A percentile compares a stretch with the other conserved stretches of the same genome.
These are phyloP conservation scores for Euzophera pinguis DNA, from an alignment of 2,888 invertebrate genomes.

Conservation along the genomic window DNA sequence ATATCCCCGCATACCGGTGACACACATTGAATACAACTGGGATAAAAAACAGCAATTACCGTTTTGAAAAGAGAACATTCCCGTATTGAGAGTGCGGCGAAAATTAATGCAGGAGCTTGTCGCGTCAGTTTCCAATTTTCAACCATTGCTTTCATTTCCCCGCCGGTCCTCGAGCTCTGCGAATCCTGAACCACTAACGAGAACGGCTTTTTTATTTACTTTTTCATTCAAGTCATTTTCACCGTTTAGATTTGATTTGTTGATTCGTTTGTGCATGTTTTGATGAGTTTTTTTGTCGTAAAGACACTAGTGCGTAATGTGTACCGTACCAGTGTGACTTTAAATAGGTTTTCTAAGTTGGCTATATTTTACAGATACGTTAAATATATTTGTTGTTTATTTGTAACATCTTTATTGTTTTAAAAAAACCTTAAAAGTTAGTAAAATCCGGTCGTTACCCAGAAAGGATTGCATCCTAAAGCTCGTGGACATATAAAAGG, in stretches of 20 bases:
- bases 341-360: no score
- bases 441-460: no score
- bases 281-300: not conserved
- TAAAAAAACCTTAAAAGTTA: no score
- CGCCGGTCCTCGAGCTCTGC: slow-evolving; percentile 23
- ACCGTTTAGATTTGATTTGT: not conserved
- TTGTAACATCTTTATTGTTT: no score
- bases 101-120: slow-evolving; percentile 24
- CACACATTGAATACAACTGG: not conserved
- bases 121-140: slow-evolving; percentile 28
- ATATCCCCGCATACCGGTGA: not conserved
- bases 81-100: slow-evolving; percentile 8
- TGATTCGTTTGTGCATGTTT: not conserved
- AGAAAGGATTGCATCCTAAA: no score
- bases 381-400: no score
- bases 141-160: slow-evolving; percentile 33
- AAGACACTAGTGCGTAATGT: no score
- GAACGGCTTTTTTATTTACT: slow-evolving; percentile 18
- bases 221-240: slow-evolving; percentile 5
- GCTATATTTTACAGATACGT: no score
- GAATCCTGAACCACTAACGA: slow-evolving; percentile 30
- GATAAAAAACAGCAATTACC: slow-evolving; percentile 6
- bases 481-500: no score
- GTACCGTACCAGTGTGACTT: no score
- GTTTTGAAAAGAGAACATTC: slow-evolving; percentile 6